Conservation (phyloP, 2,797 vertebrate species). For the Bradypodion pumilum region DNA sequence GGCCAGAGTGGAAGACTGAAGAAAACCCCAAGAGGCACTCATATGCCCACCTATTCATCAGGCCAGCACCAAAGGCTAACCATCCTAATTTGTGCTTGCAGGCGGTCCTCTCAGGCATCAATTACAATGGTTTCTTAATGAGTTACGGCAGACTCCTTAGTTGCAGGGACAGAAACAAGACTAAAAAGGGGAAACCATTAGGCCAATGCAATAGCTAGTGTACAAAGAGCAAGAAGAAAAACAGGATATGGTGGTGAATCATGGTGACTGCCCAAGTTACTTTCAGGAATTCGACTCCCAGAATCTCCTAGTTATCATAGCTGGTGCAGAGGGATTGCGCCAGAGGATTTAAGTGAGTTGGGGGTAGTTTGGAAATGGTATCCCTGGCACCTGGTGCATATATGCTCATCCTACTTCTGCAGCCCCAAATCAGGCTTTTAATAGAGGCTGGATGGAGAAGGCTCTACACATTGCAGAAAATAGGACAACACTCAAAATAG, state of each 20-base stretch:
- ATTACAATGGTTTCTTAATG: neutral
- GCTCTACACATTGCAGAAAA: neutral
- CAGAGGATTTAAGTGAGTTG: neutral
- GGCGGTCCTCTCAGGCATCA: neutral
- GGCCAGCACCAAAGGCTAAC: neutral
- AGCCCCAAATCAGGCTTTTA: neutral
- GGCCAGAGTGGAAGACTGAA: neutral
- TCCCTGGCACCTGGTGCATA: fast-evolving
- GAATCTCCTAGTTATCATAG: neutral
- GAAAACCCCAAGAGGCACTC: neutral
- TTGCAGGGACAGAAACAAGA: constrained; percentile 59
- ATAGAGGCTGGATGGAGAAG: neutral
- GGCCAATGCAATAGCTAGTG: constrained; percentile 33
- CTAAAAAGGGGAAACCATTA: constrained; percentile 56
- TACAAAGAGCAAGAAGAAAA: neutral
- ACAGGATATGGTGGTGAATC: neutral
- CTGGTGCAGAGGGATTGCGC: neutral
- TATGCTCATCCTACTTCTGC: neutral
- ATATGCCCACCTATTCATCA: neutral
- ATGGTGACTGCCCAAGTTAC: neutral
- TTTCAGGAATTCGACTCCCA: neutral
- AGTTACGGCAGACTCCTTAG: neutral
- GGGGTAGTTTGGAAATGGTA: neutral
- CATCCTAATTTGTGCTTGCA: neutral
- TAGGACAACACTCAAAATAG: neutral